Evolutionary conservation across 92 coral and sea anemone genomes (phyloP), one percentile per base, ranked within the genome.

Genomic region (Diadumene lineata): DNA sequence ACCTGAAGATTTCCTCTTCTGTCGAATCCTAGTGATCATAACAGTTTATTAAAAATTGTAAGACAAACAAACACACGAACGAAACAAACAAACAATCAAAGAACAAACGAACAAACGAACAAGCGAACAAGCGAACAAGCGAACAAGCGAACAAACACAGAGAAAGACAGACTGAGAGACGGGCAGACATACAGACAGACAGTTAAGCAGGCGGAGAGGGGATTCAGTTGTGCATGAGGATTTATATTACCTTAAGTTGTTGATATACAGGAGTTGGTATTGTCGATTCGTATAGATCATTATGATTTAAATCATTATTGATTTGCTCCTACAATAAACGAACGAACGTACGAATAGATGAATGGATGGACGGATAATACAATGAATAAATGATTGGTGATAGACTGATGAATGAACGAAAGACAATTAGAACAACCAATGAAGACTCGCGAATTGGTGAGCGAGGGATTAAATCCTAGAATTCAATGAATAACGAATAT

Each of bases 1-100:
- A 74, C 57, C 70, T 86, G 56, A 89, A 88, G n/a, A 94, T 75
- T 70, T 94, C 97, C 29, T 91, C 94, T 76, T 94, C 98, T 32
- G 82, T 86, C 15, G 93, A 73, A 66, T 90, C 98, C 98, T 92
- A 76, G 16, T 15, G 43, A 34, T 25, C 16, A 56, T 24, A 32
- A 29, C 25, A 43, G 0, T n/a, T n/a, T n/a, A n/a, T n/a, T n/a
- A n/a, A n/a, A n/a, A n/a, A n/a, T n/a, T n/a, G n/a, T n/a, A n/a
- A n/a, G n/a, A n/a, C n/a, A n/a, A n/a, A n/a, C n/a, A n/a, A n/a
- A n/a, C n/a, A n/a, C n/a, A n/a, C n/a, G n/a, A n/a, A n/a, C n/a
- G n/a, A n/a, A n/a, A n/a, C n/a, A n/a, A n/a, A n/a, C n/a, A n/a
- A n/a, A n/a, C n/a, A n/a, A n/a, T n/a, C n/a, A n/a, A n/a, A n/a